These are phyloP conservation scores for Patiria miniata DNA, from an alignment of 35 echinoderm and acorn worm species.

Conservation along the genomic window DNA sequence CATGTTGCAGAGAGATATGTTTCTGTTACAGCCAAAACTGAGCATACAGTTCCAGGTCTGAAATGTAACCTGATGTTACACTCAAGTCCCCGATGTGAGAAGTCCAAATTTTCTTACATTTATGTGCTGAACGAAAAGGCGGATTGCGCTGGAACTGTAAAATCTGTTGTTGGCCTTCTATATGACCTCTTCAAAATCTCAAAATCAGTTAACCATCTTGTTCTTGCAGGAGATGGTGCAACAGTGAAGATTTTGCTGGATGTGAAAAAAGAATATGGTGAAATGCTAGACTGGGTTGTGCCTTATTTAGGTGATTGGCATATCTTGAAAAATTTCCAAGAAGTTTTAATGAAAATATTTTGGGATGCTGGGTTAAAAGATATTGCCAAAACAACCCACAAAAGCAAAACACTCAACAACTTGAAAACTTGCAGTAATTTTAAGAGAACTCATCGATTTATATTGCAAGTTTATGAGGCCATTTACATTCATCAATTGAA, in stretches of 20 bases:
- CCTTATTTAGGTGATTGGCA: slow-evolving; percentile 75
- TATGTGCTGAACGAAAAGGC: slow-evolving; percentile 28
- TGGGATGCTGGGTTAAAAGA: slow-evolving; percentile 75
- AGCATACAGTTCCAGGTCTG: neutral
- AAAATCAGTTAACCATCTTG: slow-evolving; percentile 33
- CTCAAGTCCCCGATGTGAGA: neutral
- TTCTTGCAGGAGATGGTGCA: slow-evolving; percentile 74
- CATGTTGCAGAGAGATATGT: neutral
- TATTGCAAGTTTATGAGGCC: slow-evolving; percentile 52
- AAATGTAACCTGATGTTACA: slow-evolving; percentile 33
- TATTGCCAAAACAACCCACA: slow-evolving; percentile 42
- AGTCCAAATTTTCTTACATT: slow-evolving; percentile 19
- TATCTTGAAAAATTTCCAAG: slow-evolving; percentile 68
- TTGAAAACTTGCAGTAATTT: slow-evolving; percentile 52
- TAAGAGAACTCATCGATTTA: slow-evolving; percentile 51
- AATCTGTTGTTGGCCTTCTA: neutral
- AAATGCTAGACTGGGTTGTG: slow-evolving; percentile 62
- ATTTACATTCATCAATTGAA: slow-evolving; percentile 41
- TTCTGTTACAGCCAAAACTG: neutral
- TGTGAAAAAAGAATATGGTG: slow-evolving; percentile 53
- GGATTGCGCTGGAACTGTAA: neutral
- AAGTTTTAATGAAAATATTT: slow-evolving; percentile 73
- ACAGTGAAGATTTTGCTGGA: slow-evolving; percentile 54
- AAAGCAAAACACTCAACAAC: slow-evolving; percentile 24
- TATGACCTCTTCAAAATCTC: slow-evolving; percentile 37